Evolutionary conservation across 2,113 vertebrate species (phyloP).

Genomic region (Emydura subglobosa): DNA sequence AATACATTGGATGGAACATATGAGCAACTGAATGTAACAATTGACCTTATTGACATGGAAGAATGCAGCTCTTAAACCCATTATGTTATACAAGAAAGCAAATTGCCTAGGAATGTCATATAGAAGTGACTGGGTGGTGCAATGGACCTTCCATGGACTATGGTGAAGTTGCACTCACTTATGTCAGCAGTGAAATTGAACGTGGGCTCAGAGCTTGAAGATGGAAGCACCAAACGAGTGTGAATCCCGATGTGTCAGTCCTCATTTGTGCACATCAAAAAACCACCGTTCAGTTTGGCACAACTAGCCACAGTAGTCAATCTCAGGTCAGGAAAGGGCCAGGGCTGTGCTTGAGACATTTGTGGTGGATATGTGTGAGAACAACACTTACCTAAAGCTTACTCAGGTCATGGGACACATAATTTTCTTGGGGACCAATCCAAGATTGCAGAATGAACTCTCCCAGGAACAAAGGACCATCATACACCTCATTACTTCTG

Average conservation of each 20-base stretch:
- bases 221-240: neutral
- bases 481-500: neutral
- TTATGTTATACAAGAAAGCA: neutral
- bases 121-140: neutral
- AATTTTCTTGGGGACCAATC: neutral
- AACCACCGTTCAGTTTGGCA: neutral
- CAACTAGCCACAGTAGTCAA: neutral
- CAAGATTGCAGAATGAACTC: neutral
- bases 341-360: neutral
- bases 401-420: neutral
- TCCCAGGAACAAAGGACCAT: neutral
- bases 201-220: neutral
- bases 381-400: neutral
- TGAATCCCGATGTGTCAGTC: neutral
- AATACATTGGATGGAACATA: neutral
- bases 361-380: neutral
- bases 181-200: neutral
- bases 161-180: neutral
- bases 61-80: neutral
- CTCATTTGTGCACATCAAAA: neutral
- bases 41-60: neutral
- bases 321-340: neutral
- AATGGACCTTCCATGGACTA: neutral
- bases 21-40: neutral
- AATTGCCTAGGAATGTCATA: neutral